Conservation (phyloP, 2,888 invertebrate genomes). For the Dynastes tityus region DNA sequence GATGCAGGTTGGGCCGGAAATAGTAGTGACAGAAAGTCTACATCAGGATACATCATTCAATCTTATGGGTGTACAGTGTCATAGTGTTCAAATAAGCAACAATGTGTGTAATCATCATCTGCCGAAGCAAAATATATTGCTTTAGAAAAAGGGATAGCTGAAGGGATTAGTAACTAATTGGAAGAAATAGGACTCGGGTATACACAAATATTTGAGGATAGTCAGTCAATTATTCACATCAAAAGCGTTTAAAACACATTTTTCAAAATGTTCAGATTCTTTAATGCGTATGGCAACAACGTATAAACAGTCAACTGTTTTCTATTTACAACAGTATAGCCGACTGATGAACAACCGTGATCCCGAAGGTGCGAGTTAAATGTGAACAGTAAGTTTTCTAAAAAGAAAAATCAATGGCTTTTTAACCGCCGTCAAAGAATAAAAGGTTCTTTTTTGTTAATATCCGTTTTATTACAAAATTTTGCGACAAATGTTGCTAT, state of each 20-base stretch:
- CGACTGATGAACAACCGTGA: too few relatives aligned
- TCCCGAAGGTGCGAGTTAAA: too few relatives aligned
- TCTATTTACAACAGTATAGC: too few relatives aligned
- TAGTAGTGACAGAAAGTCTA: conserved; percentile 59
- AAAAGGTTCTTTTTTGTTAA: too few relatives aligned
- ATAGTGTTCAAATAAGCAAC: conserved; percentile 63
- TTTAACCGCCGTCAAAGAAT: too few relatives aligned
- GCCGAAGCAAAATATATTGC: conserved; percentile 65
- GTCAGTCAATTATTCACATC: conserved; percentile 53
- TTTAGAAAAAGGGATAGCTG: conserved; percentile 57
- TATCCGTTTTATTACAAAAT: too few relatives aligned
- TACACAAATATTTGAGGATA: conserved; percentile 50
- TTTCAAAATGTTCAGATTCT: too few relatives aligned
- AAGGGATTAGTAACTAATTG: conserved; percentile 59
- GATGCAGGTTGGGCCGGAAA: conserved; percentile 63
- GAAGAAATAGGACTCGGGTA: conserved; percentile 53
- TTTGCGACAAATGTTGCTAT: too few relatives aligned
- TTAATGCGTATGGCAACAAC: too few relatives aligned
- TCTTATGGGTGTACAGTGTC: conserved; percentile 58
- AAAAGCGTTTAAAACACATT: conserved; percentile 25
- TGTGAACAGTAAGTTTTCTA: too few relatives aligned
- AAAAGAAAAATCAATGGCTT: too few relatives aligned
- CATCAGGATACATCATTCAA: conserved; percentile 60
- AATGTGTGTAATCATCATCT: conserved; percentile 58
- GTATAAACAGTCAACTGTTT: too few relatives aligned